Evolutionary conservation across 2,113 vertebrate species (phyloP), one percentile per base, ranked within the genome.

Genomic region (Gasterosteus nipponicus): DNA sequence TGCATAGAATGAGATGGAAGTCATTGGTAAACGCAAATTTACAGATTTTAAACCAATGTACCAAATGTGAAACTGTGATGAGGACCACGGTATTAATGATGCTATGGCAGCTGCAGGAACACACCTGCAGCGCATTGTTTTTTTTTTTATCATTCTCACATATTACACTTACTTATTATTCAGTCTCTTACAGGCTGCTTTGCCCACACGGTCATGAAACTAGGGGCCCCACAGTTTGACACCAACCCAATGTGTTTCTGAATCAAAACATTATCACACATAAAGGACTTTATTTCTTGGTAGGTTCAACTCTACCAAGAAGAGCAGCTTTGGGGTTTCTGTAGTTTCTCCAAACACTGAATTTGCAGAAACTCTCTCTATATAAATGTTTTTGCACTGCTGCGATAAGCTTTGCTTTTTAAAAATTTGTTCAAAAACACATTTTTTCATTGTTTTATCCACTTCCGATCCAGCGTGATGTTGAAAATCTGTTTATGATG

Each of bases 241-340:
- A 33, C 62, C 38, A 22, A 53, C 1, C 12, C 18, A 26, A 31
- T 9, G 26, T 65, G 22, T 26, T 41, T 62, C 7, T 68, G n/a
- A 44, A 65, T 54, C 8, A 53, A 31, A 9, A 74, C n/a, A 18
- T 35, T 15, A 18, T 12, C 4, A 18, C 58, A 62, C 22, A 49
- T 64, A 5, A 63, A 76, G n/a, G n/a, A 53, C 51, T 19, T 26
- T 26, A 26, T 26, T 1, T 26, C 22, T 26, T 26, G 22, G 22
- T 26, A 11, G 51, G n/a, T 53, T 53, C 22, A 10, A 53, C 51
- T 53, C 51, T 11, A 53, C n/a, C n/a, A 26, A 53, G 22, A 54
- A 54, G 79, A 90, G 84, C 89, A 89, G 75, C 65, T 69, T 82
- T 90, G 83, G 81, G 73, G 49, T 42, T 78, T 73, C 85, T 59